These are phyloP conservation scores for Acleris laterana DNA, from an alignment of 2,888 invertebrate genomes.

Conservation along the genomic window DNA sequence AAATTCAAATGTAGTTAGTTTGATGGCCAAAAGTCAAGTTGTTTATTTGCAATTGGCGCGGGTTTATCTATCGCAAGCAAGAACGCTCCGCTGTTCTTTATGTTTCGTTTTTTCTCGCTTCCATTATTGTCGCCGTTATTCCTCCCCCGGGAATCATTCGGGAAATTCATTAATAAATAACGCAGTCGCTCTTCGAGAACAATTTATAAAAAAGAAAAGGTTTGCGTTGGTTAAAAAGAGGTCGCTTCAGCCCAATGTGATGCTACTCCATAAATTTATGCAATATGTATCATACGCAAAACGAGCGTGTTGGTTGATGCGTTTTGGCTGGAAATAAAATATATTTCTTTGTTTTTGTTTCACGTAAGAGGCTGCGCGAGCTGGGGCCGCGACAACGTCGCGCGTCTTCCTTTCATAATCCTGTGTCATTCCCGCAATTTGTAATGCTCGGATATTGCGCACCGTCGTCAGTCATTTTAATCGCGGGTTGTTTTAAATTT, in stretches of 20 bases:
- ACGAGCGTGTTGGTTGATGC: conserved; percentile 9
- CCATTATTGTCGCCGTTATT: conserved; percentile 61
- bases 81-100: conserved; percentile 48
- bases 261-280: conserved; percentile 20
- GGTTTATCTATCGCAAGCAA: conserved; percentile 26
- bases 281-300: conserved; percentile 32
- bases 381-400: conserved; percentile 47
- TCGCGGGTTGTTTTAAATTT: conserved; percentile 53
- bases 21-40: background rate
- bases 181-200: conserved; percentile 45
- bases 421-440: conserved; percentile 51
- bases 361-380: conserved; percentile 51
- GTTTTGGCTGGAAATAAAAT: conserved; percentile 32
- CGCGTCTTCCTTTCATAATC: conserved; percentile 51
- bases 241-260: conserved; percentile 16
- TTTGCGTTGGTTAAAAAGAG: conserved; percentile 40
- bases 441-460: conserved; percentile 51
- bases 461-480: conserved; percentile 51
- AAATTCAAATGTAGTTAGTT: background rate
- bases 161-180: conserved; percentile 66
- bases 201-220: conserved; percentile 49
- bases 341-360: conserved; percentile 50
- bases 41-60: conserved; percentile 8
- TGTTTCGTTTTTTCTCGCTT: conserved; percentile 62
- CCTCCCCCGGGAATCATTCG: conserved; percentile 50